phyloP scores from a whole-genome alignment of 2,797 vertebrate species.

The Tachyglossus aculeatus region DNA sequence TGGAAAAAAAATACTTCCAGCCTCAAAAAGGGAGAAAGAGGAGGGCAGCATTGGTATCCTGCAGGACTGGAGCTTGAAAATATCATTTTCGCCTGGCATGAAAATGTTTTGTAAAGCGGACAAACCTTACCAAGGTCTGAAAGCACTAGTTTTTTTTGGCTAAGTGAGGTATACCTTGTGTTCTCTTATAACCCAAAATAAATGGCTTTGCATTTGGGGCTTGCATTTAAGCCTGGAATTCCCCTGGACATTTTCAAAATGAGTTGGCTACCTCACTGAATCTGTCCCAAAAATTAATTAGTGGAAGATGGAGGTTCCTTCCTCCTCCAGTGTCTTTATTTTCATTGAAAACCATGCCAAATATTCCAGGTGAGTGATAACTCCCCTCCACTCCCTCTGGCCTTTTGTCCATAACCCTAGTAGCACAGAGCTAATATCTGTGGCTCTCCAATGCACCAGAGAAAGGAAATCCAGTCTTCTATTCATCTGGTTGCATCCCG shows the following conservation, averaged over 20 bases:
- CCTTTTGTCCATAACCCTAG: background rate
- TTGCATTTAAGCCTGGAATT: background rate
- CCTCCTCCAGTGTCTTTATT: constrained; percentile 7
- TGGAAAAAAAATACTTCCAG: too few species aligned
- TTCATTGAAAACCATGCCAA: constrained; percentile 16
- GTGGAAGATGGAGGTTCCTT: background rate
- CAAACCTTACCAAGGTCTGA: too few species aligned
- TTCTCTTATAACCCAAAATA: background rate
- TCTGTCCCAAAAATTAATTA: background rate
- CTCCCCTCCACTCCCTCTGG: background rate
- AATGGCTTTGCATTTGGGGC: background rate
- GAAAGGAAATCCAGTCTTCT: constrained; percentile 26
- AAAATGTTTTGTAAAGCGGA: too few species aligned
- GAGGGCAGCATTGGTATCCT: too few species aligned
- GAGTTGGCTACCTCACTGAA: background rate
- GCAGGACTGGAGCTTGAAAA: too few species aligned
- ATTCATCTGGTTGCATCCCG: constrained; percentile 27
- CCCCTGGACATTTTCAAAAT: background rate
- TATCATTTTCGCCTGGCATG: too few species aligned
- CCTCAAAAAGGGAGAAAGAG: too few species aligned
- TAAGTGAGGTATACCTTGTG: too few species aligned
- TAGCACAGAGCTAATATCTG: constrained; percentile 19
- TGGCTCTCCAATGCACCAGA: constrained; percentile 6
- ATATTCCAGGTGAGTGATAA: constrained; percentile 10
- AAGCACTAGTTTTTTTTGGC: too few species aligned